phyloP scores from a whole-genome alignment of 1,140 invertebrate genomes.

The Eueides isabella region DNA sequence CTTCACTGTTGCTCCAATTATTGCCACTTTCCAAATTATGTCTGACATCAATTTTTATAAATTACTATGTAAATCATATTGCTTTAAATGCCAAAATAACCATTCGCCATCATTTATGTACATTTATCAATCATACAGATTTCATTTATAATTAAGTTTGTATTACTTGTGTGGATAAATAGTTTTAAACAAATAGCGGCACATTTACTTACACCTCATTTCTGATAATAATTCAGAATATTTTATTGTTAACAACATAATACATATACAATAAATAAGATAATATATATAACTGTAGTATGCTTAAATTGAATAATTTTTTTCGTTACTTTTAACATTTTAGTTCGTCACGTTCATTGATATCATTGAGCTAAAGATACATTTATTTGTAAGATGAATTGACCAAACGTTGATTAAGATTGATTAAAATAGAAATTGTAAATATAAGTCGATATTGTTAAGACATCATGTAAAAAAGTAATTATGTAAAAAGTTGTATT shows the following conservation, averaged over 20 bases:
- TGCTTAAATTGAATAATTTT: neutral
- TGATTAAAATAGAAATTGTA: constrained; percentile 52
- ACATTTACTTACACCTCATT: neutral
- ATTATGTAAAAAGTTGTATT: constrained; percentile 70
- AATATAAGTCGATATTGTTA: constrained; percentile 60
- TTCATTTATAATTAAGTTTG: constrained; percentile 1
- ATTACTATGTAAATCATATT: neutral
- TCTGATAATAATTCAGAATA: neutral
- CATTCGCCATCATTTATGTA: neutral
- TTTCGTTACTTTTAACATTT: constrained; percentile 24
- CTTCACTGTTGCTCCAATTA: constrained; percentile 6
- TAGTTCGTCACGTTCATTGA: constrained; percentile 21
- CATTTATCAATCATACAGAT: neutral
- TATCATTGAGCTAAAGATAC: constrained; percentile 31
- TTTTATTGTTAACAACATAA: neutral
- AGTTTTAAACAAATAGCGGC: neutral
- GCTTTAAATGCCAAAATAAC: constrained; percentile 8
- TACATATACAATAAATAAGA: neutral
- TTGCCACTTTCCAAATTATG: constrained; percentile 3
- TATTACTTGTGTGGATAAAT: constrained; percentile 1
- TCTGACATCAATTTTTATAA: neutral
- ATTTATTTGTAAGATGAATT: constrained; percentile 76
- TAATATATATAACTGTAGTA: neutral
- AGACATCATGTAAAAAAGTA: constrained; percentile 68
- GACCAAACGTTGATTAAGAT: constrained; percentile 79